Evolutionary conservation across 2,113 vertebrate species (phyloP).

Genomic region (Scolopax mira): DNA sequence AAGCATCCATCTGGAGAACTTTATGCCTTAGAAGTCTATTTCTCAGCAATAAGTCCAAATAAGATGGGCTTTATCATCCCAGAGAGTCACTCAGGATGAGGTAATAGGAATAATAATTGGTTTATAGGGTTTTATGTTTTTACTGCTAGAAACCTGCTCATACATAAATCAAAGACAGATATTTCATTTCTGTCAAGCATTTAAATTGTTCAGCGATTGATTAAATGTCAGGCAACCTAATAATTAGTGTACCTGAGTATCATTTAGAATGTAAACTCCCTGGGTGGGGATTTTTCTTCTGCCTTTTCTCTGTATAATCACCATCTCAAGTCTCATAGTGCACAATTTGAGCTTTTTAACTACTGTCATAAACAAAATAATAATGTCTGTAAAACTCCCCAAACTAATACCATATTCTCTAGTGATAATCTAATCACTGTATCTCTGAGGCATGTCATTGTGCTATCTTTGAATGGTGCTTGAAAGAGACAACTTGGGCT

Average conservation of each 20-base stretch:
- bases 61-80: slow-evolving; percentile 46
- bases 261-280: slow-evolving; percentile 51
- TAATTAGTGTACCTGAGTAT: slow-evolving; percentile 51
- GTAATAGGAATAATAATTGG: slow-evolving; percentile 65
- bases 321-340: not conserved
- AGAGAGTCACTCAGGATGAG: slow-evolving; percentile 54
- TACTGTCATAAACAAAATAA: slow-evolving; percentile 38
- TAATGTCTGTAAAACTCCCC: not conserved
- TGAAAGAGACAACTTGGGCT: not conserved
- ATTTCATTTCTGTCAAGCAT: slow-evolving; percentile 44
- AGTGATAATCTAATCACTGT: slow-evolving; percentile 2
- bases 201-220: slow-evolving; percentile 39
- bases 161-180: slow-evolving; percentile 41
- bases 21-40: slow-evolving; percentile 56
- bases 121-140: slow-evolving; percentile 51
- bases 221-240: slow-evolving; percentile 58
- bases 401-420: slow-evolving; percentile 27
- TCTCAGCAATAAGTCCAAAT: slow-evolving; percentile 49
- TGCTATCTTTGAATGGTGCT: not conserved
- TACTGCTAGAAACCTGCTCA: slow-evolving; percentile 26
- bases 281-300: slow-evolving; percentile 21
- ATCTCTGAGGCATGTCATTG: not conserved
- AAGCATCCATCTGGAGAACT: slow-evolving; percentile 60
- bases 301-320: slow-evolving; percentile 20
- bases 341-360: not conserved